Evolutionary conservation across 2,888 invertebrate species (phyloP), one percentile per base, ranked within the genome.

Genomic region (Tenthredo amoena): DNA sequence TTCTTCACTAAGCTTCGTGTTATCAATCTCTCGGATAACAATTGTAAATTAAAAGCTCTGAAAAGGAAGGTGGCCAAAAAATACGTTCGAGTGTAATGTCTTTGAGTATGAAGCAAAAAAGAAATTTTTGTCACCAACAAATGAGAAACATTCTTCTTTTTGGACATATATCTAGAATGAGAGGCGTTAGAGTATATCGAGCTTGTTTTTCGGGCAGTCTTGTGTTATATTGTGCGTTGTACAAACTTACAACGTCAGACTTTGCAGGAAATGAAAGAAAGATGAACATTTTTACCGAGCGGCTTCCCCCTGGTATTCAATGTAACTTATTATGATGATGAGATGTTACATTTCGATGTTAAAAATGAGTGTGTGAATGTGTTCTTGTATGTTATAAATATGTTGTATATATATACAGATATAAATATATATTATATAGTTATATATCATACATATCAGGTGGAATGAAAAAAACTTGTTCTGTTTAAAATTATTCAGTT

Each of bases 211-310:
- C 7, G 10, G 31, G 9, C 47, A 47, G 12, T 34, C 6, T 77
- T 34, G 34, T 34, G 9, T 77, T 77, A 50, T 18, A 34, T 50
- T 18, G n/a, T 31, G 74, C 21, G n/a, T n/a, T 43, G 43, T 12
- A 74, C 4, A 74, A n/a, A 43, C 4, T 71, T n/a, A 71, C 4
- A 37, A 50, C n/a, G n/a, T 34, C 71, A 34, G 26, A 21, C 40
- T 74, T 74, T 74, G 21, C 79, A 87, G 85, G 71, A 85, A 87
- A 88, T 40, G 26, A 72, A 76, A 86, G 83, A 50, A 83, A 47
- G 77, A 37, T 68, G 37, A 79, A 84, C 37, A 76, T 18, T 62
- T 21, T 26, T n/a, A n/a, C 26, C 68, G 55, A 68, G 68, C n/a
- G 68, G 37, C 68, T 68, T 76, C 7, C 50, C n/a, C 58, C 62